phyloP scores from a whole-genome alignment of 2,797 vertebrate genomes.

The Astyanax mexicanus region DNA sequence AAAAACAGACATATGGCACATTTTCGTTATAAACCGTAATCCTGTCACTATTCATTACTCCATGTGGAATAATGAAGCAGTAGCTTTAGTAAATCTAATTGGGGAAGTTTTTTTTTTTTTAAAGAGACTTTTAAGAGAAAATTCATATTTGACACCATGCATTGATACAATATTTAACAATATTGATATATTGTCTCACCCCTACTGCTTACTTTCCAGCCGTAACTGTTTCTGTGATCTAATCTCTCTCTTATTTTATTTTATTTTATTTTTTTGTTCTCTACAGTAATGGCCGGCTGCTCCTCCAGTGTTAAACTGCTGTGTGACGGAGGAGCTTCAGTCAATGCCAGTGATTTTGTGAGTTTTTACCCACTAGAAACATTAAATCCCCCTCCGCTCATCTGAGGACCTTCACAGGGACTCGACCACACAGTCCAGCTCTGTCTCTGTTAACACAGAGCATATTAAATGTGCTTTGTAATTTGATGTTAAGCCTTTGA shows the following conservation, averaged over 20 bases:
- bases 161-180: no score
- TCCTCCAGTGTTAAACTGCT: slow-evolving; percentile 92
- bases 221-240: not conserved
- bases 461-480: not conserved
- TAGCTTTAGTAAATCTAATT: no score
- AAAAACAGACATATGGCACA: no score
- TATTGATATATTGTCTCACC: no score
- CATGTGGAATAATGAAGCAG: no score
- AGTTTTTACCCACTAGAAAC: slow-evolving; percentile 65
- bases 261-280: slow-evolving; percentile 22
- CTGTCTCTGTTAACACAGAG: not conserved
- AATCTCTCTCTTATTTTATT: not conserved
- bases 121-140: no score
- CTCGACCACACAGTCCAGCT: not conserved
- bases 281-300: slow-evolving; percentile 93
- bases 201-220: no score
- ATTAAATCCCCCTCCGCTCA: not conserved
- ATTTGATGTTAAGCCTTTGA: not conserved
- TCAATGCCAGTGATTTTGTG: slow-evolving; percentile 91
- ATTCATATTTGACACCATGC: no score
- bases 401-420: not conserved
- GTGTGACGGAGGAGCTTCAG: slow-evolving; percentile 89
- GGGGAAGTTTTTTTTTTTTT: no score
- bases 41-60: no score
- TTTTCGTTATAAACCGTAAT: no score